A percentile compares a stretch with the other conserved stretches of the same genome.
phyloP scores from a whole-genome alignment of 2,797 vertebrate species.

The Pristis pectinata region DNA sequence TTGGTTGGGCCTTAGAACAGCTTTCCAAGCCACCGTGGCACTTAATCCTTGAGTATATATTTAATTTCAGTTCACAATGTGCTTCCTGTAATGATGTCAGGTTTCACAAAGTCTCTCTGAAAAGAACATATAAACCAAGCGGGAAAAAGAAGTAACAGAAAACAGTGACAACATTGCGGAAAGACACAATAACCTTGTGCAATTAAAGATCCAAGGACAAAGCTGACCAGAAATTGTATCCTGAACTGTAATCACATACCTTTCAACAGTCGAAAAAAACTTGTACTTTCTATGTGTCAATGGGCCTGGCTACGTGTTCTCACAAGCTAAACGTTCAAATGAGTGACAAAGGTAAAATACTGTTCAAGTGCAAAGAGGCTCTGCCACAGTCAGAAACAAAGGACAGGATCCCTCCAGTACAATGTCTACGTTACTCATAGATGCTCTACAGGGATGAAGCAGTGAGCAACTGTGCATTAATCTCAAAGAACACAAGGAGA shows the following conservation, averaged over 20 bases:
- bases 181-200: neutral
- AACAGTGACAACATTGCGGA: neutral
- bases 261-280: slow-evolving; percentile 2
- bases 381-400: neutral
- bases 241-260: slow-evolving; percentile 12
- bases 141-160: neutral
- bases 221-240: slow-evolving; percentile 16
- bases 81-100: neutral
- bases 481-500: neutral
- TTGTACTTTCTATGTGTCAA: neutral
- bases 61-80: slow-evolving; percentile 5
- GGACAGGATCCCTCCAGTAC: neutral
- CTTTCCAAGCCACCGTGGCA: neutral
- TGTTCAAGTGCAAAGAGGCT: neutral
- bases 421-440: neutral
- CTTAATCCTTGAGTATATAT: neutral
- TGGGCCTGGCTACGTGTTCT: slow-evolving; percentile 17
- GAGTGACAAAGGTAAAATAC: neutral
- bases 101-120: slow-evolving; percentile 18
- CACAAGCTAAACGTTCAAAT: slow-evolving; percentile 26
- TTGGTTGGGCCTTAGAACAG: neutral
- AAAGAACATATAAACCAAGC: neutral
- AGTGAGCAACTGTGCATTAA: neutral
- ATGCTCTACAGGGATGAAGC: neutral
- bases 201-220: neutral